Percentiles rank a stretch among this genome's conserved stretches.
Conservation (phyloP, 2,797 vertebrate genomes). For the Gymnothorax reevesii region DNA sequence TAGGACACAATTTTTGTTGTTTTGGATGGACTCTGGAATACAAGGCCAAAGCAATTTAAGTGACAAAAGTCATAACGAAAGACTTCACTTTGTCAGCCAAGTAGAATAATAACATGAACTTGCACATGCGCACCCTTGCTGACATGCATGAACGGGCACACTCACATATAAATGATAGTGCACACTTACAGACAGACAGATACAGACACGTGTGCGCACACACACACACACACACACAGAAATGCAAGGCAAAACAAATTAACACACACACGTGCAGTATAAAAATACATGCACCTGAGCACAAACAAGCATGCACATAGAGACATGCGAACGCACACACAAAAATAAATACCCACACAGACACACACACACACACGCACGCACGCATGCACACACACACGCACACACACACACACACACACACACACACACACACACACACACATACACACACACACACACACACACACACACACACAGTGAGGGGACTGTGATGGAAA, state of each 20-base stretch:
- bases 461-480: neutral
- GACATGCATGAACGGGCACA: no score
- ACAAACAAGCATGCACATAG: neutral
- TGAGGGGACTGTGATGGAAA: neutral
- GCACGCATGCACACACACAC: neutral
- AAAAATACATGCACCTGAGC: no score
- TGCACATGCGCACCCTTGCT: neutral
- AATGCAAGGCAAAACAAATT: neutral
- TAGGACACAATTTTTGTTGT: no score
- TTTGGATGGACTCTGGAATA: no score
- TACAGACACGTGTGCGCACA: neutral
- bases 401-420: neutral
- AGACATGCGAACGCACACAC: neutral
- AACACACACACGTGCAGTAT: neutral
- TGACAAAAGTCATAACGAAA: neutral
- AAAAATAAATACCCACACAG: neutral
- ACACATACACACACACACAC: neutral
- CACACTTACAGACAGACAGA: no score
- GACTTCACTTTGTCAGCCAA: neutral
- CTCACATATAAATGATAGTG: no score
- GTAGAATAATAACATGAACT: neutral
- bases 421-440: neutral
- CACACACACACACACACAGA: slow-evolving; percentile 5
- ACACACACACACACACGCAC: neutral
- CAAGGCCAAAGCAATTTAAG: no score